Evolutionary conservation across 2,888 invertebrate species (phyloP).

Genomic region (Cephus pygmeus): DNA sequence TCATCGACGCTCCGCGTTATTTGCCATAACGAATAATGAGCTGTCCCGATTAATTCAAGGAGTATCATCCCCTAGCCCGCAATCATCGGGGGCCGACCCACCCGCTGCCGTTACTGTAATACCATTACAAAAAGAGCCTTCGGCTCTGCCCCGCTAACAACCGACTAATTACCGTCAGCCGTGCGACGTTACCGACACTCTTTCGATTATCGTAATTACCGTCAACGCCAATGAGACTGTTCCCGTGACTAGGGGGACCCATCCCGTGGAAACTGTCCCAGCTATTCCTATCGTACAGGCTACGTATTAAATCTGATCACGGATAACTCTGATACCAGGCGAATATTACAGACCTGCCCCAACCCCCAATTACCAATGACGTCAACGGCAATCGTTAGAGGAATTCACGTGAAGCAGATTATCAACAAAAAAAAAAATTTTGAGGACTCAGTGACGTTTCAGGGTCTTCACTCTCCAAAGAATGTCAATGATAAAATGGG

Average conservation of each 20-base stretch:
- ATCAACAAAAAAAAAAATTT: too few species aligned
- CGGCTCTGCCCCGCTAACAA: background rate
- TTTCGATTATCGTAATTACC: conserved; percentile 9
- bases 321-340: background rate
- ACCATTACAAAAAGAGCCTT: background rate
- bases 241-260: background rate
- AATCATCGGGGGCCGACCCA: background rate
- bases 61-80: background rate
- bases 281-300: background rate
- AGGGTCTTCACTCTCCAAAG: background rate
- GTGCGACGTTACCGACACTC: conserved; percentile 4
- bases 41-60: conserved; percentile 4
- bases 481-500: background rate
- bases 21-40: conserved; percentile 1
- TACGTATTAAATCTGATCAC: background rate
- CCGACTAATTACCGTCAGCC: conserved; percentile 7
- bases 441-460: background rate
- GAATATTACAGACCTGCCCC: background rate
- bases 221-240: background rate
- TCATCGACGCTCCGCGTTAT: conserved; percentile 20
- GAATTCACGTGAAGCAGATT: background rate
- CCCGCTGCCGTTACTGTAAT: background rate
- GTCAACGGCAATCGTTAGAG: background rate
- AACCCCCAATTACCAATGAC: background rate
- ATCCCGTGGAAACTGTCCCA: background rate